phyloP scores from a whole-genome alignment of 2,113 vertebrate species.

The Nesoenas mayeri region DNA sequence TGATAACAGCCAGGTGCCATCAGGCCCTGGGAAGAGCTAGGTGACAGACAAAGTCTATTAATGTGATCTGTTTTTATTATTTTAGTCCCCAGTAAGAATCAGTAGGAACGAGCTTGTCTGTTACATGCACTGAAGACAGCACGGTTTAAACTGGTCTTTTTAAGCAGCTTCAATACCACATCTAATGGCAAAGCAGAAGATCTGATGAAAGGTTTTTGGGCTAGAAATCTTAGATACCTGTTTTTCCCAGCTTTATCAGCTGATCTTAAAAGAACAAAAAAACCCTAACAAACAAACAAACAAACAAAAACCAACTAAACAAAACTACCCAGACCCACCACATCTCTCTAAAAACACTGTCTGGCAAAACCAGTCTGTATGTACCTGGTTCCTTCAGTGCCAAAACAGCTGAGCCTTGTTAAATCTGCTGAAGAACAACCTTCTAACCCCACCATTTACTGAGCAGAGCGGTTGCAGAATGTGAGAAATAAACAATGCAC shows the following conservation, averaged over 20 bases:
- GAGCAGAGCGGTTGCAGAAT: not conserved
- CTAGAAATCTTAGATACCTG: not conserved
- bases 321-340: too few species aligned
- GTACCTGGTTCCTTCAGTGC: not conserved
- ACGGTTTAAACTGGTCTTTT: not conserved
- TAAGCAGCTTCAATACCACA: not conserved
- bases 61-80: not conserved
- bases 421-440: not conserved
- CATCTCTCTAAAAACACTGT: not conserved
- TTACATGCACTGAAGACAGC: not conserved
- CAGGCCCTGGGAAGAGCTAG: not conserved
- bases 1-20: not conserved
- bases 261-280: not conserved
- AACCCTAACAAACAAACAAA: too few species aligned
- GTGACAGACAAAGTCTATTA: not conserved
- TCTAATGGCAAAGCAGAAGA: not conserved
- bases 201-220: not conserved
- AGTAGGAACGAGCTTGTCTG: not conserved
- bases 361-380: not conserved
- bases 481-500: not conserved
- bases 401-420: not conserved
- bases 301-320: not conserved
- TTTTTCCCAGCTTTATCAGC: not conserved
- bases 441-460: not conserved
- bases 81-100: not conserved